A percentile compares a stretch with the other conserved stretches of the same genome.
phyloP scores from a whole-genome alignment of 2,888 invertebrate species.

The Stenodema calcarata region DNA sequence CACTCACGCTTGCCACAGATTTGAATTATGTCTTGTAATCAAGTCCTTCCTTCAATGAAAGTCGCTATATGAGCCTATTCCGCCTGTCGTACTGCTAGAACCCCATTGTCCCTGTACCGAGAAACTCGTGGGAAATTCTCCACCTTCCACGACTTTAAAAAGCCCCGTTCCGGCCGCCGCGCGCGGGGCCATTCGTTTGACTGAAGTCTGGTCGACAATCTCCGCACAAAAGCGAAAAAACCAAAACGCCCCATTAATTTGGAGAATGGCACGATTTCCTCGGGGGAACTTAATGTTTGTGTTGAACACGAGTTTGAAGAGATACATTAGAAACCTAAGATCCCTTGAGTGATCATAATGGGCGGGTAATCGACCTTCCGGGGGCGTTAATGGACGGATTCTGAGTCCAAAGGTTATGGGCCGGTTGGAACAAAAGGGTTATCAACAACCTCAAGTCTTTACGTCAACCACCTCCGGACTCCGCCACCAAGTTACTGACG shows the following conservation, averaged over 20 bases:
- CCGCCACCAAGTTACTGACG: not conserved
- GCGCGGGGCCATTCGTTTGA: conserved; percentile 17
- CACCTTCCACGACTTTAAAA: conserved; percentile 26
- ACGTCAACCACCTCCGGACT: not conserved
- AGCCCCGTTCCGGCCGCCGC: not conserved
- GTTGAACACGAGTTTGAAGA: conserved; percentile 20
- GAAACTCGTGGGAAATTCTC: conserved; percentile 20
- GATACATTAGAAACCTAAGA: conserved; percentile 33
- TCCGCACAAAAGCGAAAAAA: not conserved
- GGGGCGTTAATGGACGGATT: conserved; percentile 27
- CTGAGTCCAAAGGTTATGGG: conserved; percentile 5
- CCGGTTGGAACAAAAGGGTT: not conserved
- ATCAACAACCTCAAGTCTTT: not conserved
- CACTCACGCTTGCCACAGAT: too few relatives aligned
- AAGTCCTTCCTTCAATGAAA: not conserved
- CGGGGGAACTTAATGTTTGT: not conserved
- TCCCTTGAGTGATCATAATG: conserved; percentile 29
- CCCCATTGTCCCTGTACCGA: not conserved
- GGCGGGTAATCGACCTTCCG: conserved; percentile 37
- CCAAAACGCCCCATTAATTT: conserved; percentile 24
- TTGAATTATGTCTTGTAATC: too few relatives aligned
- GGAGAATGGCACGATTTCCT: conserved; percentile 29
- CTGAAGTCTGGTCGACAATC: conserved; percentile 1
- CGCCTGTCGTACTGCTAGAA: not conserved
- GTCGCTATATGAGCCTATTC: not conserved